Evolutionary conservation across 2,797 vertebrate species (phyloP).

Genomic region (Pseudochaenichthys georgianus): DNA sequence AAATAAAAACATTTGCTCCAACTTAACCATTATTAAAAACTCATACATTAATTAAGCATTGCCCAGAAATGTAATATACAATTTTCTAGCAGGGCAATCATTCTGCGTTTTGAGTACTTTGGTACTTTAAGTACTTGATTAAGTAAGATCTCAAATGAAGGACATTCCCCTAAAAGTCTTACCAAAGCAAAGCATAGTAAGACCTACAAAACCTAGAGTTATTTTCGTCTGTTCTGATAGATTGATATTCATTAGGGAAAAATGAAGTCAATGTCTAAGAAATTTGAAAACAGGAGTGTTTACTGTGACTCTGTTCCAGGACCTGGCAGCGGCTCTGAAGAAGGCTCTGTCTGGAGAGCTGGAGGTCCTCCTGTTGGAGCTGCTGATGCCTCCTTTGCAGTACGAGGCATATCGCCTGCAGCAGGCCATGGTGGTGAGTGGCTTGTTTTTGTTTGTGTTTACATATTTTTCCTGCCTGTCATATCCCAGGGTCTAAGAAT

Average conservation of each 20-base stretch:
- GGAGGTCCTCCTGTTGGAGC: conserved; percentile 75
- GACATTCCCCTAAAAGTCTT: not conserved
- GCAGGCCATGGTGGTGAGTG: conserved; percentile 84
- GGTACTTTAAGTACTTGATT: too few relatives aligned
- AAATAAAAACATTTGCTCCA: too few relatives aligned
- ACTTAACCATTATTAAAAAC: too few relatives aligned
- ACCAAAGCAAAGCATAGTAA: not conserved
- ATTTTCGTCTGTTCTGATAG: not conserved
- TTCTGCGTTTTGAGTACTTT: too few relatives aligned
- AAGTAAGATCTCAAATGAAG: not conserved
- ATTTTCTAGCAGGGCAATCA: too few relatives aligned
- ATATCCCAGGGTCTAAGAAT: not conserved
- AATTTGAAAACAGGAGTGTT: not conserved
- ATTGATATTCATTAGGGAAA: not conserved
- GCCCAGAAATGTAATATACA: too few relatives aligned
- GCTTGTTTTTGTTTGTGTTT: not conserved
- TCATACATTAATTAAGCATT: too few relatives aligned
- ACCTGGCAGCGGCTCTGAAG: conserved; percentile 77
- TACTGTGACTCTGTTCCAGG: conserved; percentile 64
- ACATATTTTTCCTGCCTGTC: not conserved
- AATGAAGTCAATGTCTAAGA: not conserved
- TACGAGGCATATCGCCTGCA: conserved; percentile 85
- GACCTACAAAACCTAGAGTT: not conserved
- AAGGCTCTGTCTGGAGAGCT: conserved; percentile 83
- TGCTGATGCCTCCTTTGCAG: conserved; percentile 78